Percentiles rank a stretch among this genome's conserved stretches.
Evolutionary conservation across 2,113 vertebrate species (phyloP).

Genomic region (Semnopithecus entellus): DNA sequence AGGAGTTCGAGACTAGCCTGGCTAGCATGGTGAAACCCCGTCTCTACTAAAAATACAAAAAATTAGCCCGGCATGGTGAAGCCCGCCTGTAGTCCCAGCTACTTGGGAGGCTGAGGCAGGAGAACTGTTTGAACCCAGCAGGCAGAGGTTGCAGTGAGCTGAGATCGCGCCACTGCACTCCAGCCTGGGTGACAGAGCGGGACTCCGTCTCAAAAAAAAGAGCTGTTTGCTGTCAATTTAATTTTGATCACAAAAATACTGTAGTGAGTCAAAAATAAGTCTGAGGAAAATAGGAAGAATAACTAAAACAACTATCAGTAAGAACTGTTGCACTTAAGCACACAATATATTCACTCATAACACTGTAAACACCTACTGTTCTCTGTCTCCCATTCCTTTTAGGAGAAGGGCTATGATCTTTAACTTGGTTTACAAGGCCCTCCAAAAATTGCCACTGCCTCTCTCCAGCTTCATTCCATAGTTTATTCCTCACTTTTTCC

Average conservation of each 20-base stretch:
- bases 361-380: neutral
- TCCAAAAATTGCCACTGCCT: neutral
- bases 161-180: no score
- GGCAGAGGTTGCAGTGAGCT: no score
- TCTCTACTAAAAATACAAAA: no score
- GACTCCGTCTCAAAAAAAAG: neutral
- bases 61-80: no score
- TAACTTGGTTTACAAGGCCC: neutral
- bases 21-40: no score
- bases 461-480: neutral
- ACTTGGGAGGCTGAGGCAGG: no score
- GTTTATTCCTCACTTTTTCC: neutral
- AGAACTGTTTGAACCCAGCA: no score
- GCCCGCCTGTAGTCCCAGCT: no score
- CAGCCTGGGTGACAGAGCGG: no score
- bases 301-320: neutral
- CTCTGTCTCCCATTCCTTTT: neutral
- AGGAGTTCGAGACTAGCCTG: no score
- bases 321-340: neutral
- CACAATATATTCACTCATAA: neutral
- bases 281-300: neutral
- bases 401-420: neutral
- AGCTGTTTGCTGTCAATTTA: neutral
- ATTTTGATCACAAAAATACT: conserved; percentile 13
- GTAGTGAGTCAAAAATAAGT: neutral